These are phyloP conservation scores for Nycticryphes semicollaris DNA, from an alignment of 2,113 vertebrate genomes.

Conservation along the genomic window DNA sequence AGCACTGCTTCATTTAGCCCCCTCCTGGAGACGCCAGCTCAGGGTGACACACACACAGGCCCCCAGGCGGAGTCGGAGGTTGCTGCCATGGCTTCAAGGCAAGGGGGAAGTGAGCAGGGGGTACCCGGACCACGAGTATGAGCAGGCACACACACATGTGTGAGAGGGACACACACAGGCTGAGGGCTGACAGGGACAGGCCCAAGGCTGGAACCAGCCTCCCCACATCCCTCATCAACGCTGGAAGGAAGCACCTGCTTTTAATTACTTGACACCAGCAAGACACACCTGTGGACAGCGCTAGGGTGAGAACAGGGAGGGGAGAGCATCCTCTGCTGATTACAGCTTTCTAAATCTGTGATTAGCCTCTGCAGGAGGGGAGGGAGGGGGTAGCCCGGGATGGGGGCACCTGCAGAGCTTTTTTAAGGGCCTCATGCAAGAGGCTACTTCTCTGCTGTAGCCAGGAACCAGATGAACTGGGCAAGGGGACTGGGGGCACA, in stretches of 20 bases:
- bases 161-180: not conserved
- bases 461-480: too few species aligned
- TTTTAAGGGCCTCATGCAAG: not conserved
- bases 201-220: not conserved
- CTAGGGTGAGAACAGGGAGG: not conserved
- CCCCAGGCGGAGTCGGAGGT: not conserved
- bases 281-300: not conserved
- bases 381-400: not conserved
- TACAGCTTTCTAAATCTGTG: too few species aligned
- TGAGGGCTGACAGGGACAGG: not conserved
- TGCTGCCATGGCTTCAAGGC: accelerated
- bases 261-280: not conserved
- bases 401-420: not conserved
- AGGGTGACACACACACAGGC: not conserved
- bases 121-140: accelerated
- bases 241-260: not conserved
- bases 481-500: accelerated
- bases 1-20: not conserved
- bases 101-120: accelerated
- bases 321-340: not conserved
- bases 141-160: not conserved
- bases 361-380: too few species aligned
- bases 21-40: not conserved
- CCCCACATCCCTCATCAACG: not conserved
- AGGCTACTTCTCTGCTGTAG: too few species aligned